Percentiles rank a stretch among this genome's conserved stretches.
phyloP scores from a whole-genome alignment of 1,140 invertebrate genomes.

The Pseudomyrmex sp. region DNA sequence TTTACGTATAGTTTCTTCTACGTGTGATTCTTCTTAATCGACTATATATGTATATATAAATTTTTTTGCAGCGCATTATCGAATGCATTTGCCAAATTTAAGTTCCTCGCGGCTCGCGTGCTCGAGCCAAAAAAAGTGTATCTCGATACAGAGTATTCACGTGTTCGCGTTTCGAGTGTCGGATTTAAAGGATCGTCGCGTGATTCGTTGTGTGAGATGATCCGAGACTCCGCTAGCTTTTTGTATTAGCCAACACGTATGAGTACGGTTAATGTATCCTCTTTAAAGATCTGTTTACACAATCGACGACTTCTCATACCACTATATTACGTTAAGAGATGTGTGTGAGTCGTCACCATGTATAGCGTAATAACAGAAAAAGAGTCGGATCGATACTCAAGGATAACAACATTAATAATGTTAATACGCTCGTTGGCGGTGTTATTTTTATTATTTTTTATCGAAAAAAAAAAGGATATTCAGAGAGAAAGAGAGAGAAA shows the following conservation, averaged over 20 bases:
- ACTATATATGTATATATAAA: neutral
- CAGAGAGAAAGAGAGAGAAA: neutral
- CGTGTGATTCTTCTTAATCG: slow-evolving; percentile 15
- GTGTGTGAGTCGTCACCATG: slow-evolving; percentile 11
- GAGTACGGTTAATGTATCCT: slow-evolving; percentile 60
- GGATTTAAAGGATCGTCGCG: neutral
- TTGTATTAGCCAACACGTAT: slow-evolving; percentile 51
- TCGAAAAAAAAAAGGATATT: slow-evolving; percentile 31
- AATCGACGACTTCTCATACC: slow-evolving; percentile 34
- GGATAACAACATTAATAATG: slow-evolving; percentile 54
- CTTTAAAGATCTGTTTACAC: slow-evolving; percentile 46
- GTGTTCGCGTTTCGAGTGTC: slow-evolving; percentile 10
- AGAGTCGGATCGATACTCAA: slow-evolving; percentile 49
- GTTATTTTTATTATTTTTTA: slow-evolving; percentile 48
- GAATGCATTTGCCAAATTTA: slow-evolving; percentile 52
- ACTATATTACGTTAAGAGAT: neutral
- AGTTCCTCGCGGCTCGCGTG: slow-evolving; percentile 47
- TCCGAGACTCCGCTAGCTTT: slow-evolving; percentile 39
- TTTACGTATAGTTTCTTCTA: neutral
- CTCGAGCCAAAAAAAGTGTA: slow-evolving; percentile 16
- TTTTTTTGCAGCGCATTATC: slow-evolving; percentile 13
- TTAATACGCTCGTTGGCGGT: slow-evolving; percentile 37
- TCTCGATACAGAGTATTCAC: slow-evolving; percentile 31
- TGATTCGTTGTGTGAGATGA: neutral
- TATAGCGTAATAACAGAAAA: slow-evolving; percentile 37